These are phyloP conservation scores for Idris sp. DNA, from an alignment of 1,140 invertebrate species.

Conservation along the genomic window DNA sequence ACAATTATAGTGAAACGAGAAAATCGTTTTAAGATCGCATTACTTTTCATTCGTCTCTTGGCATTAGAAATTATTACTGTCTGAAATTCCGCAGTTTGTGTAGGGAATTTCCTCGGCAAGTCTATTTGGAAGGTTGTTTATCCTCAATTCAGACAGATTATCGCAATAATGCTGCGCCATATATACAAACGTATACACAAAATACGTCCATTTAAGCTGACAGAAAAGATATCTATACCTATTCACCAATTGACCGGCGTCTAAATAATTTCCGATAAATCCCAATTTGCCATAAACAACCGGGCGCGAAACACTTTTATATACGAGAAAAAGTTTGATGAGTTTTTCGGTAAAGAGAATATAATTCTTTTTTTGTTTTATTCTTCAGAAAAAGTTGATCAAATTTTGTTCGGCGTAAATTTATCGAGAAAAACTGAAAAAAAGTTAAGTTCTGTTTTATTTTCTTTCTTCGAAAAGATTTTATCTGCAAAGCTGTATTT, in stretches of 20 bases:
- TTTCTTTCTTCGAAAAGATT: too few relatives aligned
- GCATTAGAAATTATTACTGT: conserved; percentile 39
- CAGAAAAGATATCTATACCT: conserved; percentile 24
- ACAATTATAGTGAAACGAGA: conserved; percentile 17
- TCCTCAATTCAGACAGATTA: conserved; percentile 49
- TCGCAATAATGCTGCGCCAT: conserved; percentile 32
- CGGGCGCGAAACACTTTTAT: conserved; percentile 11
- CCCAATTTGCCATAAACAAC: conserved; percentile 21
- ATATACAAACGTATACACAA: conserved; percentile 17
- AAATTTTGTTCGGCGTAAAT: too few relatives aligned
- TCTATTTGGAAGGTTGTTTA: conserved; percentile 37
- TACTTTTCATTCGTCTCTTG: conserved; percentile 37
- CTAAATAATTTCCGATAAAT: conserved; percentile 26
- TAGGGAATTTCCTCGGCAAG: conserved; percentile 22
- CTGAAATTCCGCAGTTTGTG: conserved; percentile 18
- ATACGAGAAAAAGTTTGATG: conserved; percentile 13
- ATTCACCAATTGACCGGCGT: conserved; percentile 25
- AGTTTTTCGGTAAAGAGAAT: conserved; percentile 9
- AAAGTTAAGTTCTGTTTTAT: too few relatives aligned
- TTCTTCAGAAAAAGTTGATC: too few relatives aligned
- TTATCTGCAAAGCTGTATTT: too few relatives aligned
- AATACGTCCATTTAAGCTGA: conserved; percentile 2
- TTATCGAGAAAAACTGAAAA: too few relatives aligned
- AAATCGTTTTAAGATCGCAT: conserved; percentile 34
- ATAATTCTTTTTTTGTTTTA: neutral